phyloP scores from a whole-genome alignment of 92 coral and sea anemone species.

The Plumapathes pennacea region DNA sequence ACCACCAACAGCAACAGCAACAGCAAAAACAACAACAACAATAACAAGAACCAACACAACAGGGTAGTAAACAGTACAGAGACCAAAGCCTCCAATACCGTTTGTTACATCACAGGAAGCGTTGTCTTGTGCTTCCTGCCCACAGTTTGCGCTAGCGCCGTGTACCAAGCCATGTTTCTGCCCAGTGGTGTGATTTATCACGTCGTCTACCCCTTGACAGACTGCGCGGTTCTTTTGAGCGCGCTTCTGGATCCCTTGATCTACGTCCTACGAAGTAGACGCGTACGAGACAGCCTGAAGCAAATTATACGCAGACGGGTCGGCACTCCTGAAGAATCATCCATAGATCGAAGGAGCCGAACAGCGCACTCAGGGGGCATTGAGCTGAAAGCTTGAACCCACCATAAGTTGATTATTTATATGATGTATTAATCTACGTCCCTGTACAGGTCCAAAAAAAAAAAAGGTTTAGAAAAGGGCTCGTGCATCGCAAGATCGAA shows the following conservation, averaged over 20 bases:
- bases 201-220: conserved; percentile 68
- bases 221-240: conserved; percentile 53
- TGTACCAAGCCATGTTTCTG: conserved; percentile 27
- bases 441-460: too few species aligned
- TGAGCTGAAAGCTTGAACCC: too few species aligned
- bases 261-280: conserved; percentile 63
- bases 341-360: too few species aligned
- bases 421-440: too few species aligned
- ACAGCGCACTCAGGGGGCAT: too few species aligned
- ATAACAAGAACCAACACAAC: too few species aligned
- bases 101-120: conserved; percentile 52
- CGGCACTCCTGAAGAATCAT: too few species aligned
- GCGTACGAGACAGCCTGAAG: conserved; percentile 49
- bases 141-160: conserved; percentile 39
- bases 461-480: too few species aligned
- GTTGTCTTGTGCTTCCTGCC: conserved; percentile 62
- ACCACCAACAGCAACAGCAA: background rate
- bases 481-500: too few species aligned
- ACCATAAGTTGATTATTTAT: too few species aligned
- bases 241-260: conserved; percentile 65
- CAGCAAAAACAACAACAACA: background rate
- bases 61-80: conserved; percentile 42
- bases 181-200: conserved; percentile 39
- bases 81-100: conserved; percentile 65
- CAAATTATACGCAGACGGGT: conserved; percentile 11